These are phyloP conservation scores for Tretioscincus oriximinensis DNA, from an alignment of 2,113 vertebrate genomes.

Conservation along the genomic window DNA sequence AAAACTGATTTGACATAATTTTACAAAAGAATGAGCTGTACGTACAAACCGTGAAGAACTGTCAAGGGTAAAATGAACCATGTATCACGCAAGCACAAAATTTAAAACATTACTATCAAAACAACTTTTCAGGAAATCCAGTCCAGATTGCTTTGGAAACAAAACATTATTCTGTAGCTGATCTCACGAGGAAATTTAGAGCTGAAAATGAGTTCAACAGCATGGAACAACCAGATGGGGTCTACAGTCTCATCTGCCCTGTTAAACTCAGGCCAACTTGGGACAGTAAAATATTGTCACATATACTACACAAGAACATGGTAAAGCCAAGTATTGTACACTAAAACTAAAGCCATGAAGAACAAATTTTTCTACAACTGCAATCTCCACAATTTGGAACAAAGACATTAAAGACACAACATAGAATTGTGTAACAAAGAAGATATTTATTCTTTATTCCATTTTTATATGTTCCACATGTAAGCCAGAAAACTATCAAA, in stretches of 20 bases:
- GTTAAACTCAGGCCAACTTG: neutral
- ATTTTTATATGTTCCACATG: too few species aligned
- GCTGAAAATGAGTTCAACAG: neutral
- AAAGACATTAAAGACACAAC: too few species aligned
- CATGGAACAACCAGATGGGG: too few species aligned
- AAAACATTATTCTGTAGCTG: neutral
- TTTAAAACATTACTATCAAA: neutral
- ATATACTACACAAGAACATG: too few species aligned
- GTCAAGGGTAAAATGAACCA: conserved; percentile 21
- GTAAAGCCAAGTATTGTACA: too few species aligned
- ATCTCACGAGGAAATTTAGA: conserved; percentile 5
- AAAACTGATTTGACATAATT: neutral
- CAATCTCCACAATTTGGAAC: too few species aligned
- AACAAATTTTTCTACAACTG: too few species aligned
- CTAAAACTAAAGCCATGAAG: too few species aligned
- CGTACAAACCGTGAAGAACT: neutral
- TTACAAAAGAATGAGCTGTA: neutral
- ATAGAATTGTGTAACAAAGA: too few species aligned
- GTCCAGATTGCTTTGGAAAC: accelerated
- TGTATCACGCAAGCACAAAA: neutral
- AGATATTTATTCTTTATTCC: too few species aligned
- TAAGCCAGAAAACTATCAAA: too few species aligned
- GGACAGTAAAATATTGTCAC: too few species aligned
- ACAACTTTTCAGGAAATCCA: neutral
- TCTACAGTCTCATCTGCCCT: neutral